These are phyloP conservation scores for Enteromius afrohamiltoni DNA, from an alignment of 2,797 vertebrate genomes.

Conservation along the genomic window DNA sequence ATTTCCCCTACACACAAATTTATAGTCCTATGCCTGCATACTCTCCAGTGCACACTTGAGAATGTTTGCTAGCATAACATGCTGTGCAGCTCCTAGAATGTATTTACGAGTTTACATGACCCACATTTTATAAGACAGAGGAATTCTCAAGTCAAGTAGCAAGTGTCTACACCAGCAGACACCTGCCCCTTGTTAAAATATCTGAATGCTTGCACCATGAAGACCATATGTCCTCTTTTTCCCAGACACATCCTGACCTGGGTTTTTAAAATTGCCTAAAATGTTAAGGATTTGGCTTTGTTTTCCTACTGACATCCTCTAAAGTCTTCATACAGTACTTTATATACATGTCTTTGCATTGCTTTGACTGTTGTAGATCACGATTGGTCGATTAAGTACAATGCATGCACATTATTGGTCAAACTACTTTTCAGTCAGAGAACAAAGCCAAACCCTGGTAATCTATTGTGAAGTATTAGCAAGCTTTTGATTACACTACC, in stretches of 20 bases:
- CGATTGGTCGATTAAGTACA: background rate
- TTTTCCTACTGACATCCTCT: background rate
- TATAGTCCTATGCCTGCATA: background rate
- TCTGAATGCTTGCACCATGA: conserved; percentile 14
- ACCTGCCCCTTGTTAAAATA: conserved; percentile 38
- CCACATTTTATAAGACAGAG: conserved; percentile 44
- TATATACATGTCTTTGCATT: background rate
- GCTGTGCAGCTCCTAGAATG: conserved; percentile 37
- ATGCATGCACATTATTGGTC: background rate
- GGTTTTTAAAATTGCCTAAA: background rate
- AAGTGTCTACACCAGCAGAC: background rate
- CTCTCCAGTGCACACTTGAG: background rate
- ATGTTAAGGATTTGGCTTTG: background rate
- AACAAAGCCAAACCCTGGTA: background rate
- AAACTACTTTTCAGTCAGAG: background rate
- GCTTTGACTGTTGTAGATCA: background rate
- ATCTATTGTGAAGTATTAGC: background rate
- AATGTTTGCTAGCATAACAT: conserved; percentile 13
- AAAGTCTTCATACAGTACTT: background rate
- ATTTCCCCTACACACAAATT: background rate
- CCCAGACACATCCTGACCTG: background rate
- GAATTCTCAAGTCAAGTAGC: conserved; percentile 36
- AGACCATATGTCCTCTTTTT: background rate
- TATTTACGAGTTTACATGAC: conserved; percentile 39
- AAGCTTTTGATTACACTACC: background rate